Percentiles rank a stretch among this genome's conserved stretches.
Evolutionary conservation across 2,113 vertebrate genomes (phyloP).

Genomic region (human): DNA sequence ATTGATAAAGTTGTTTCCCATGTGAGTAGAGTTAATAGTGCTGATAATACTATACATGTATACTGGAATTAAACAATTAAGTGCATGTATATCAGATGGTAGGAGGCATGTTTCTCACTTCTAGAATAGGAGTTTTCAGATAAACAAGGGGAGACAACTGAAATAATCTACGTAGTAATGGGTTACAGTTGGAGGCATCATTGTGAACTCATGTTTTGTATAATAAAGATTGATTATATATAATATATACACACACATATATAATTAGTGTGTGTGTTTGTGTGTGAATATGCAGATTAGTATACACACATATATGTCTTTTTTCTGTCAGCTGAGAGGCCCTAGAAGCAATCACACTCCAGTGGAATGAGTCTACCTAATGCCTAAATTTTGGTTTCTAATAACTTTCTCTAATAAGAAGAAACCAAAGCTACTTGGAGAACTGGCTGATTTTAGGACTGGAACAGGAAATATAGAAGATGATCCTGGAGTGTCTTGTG

Average conservation of each 20-base stretch:
- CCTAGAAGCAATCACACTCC: background rate
- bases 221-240: background rate
- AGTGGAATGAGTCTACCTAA: background rate
- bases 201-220: background rate
- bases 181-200: background rate
- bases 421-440: background rate
- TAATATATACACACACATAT: no score
- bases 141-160: no score
- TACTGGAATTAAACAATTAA: background rate
- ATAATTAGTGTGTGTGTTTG: background rate
- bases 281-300: background rate
- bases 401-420: background rate
- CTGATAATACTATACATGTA: background rate
- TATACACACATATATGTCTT: background rate
- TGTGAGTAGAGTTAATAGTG: background rate
- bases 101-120: background rate
- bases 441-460: background rate
- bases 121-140: background rate
- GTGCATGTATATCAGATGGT: background rate
- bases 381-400: background rate
- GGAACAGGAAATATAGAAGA: background rate
- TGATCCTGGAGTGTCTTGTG: background rate
- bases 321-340: background rate
- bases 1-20: background rate
- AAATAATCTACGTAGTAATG: background rate